These are phyloP conservation scores for Nannoperca australis DNA, from an alignment of 2,797 vertebrate genomes.

Conservation along the genomic window DNA sequence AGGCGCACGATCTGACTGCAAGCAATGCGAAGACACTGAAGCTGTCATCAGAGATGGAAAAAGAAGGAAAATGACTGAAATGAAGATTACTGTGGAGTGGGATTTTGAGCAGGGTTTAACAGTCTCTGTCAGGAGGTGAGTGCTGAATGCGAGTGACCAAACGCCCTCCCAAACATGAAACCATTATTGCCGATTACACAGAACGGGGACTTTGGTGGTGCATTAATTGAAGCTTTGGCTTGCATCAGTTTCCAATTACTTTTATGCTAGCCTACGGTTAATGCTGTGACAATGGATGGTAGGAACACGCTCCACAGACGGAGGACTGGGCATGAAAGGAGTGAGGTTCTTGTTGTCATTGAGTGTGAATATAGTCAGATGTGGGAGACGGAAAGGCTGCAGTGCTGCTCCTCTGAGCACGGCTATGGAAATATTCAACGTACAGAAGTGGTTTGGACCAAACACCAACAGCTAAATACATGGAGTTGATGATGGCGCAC, in stretches of 20 bases:
- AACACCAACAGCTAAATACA: constrained; percentile 44
- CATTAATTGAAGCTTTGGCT: constrained; percentile 89
- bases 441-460: constrained; percentile 44
- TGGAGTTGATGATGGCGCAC: constrained; percentile 10
- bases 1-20: constrained; percentile 81
- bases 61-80: constrained; percentile 82
- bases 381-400: constrained; percentile 57
- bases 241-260: constrained; percentile 89
- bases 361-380: constrained; percentile 60
- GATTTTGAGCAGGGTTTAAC: constrained; percentile 81
- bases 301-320: constrained; percentile 71
- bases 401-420: constrained; percentile 46
- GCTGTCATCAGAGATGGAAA: constrained; percentile 80
- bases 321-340: constrained; percentile 71
- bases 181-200: constrained; percentile 88
- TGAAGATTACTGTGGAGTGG: constrained; percentile 84
- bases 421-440: constrained; percentile 45
- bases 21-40: constrained; percentile 78
- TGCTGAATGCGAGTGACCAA: constrained; percentile 82
- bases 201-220: constrained; percentile 84
- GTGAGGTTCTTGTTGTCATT: constrained; percentile 57
- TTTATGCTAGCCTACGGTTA: constrained; percentile 90
- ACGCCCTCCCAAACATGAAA: constrained; percentile 85
- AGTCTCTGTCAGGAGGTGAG: constrained; percentile 85
- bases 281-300: constrained; percentile 81